Evolutionary conservation across 1,140 invertebrate genomes (phyloP).

Genomic region (Nephotettix cincticeps): DNA sequence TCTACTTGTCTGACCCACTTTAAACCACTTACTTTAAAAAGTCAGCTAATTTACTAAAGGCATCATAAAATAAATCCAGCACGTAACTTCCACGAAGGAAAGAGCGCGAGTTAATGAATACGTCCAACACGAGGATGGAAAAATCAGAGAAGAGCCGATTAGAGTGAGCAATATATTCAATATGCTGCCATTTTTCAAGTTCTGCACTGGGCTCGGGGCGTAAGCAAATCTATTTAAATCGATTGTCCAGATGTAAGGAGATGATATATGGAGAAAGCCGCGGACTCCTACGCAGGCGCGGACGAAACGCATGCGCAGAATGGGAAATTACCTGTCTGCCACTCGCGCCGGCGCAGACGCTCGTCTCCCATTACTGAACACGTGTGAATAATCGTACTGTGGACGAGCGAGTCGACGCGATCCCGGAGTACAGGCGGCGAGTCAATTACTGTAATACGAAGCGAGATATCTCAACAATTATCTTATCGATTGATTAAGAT

Average conservation of each 20-base stretch:
- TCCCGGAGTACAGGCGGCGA: too few relatives aligned
- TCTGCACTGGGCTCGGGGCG: constrained; percentile 9
- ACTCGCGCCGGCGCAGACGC: background rate
- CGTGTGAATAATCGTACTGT: background rate
- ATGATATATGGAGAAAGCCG: constrained; percentile 16
- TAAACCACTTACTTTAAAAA: too few relatives aligned
- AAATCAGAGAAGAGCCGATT: background rate
- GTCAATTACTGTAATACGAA: too few relatives aligned
- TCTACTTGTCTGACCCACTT: too few relatives aligned
- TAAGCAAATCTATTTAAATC: constrained; percentile 21
- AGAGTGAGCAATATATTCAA: constrained; percentile 3
- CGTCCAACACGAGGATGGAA: background rate
- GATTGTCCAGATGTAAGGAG: constrained; percentile 9
- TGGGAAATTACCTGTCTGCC: constrained; percentile 2
- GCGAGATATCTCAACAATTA: too few relatives aligned
- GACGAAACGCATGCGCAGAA: background rate
- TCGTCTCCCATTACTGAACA: too few relatives aligned
- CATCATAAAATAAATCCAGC: too few relatives aligned
- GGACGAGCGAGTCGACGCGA: too few relatives aligned
- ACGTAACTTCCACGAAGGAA: too few relatives aligned
- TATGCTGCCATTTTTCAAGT: constrained; percentile 14
- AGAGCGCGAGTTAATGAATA: too few relatives aligned
- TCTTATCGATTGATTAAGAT: too few relatives aligned
- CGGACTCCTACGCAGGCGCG: background rate
- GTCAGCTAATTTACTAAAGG: too few relatives aligned